phyloP scores from a whole-genome alignment of 2,113 vertebrate species.

The Barbus barbus region DNA sequence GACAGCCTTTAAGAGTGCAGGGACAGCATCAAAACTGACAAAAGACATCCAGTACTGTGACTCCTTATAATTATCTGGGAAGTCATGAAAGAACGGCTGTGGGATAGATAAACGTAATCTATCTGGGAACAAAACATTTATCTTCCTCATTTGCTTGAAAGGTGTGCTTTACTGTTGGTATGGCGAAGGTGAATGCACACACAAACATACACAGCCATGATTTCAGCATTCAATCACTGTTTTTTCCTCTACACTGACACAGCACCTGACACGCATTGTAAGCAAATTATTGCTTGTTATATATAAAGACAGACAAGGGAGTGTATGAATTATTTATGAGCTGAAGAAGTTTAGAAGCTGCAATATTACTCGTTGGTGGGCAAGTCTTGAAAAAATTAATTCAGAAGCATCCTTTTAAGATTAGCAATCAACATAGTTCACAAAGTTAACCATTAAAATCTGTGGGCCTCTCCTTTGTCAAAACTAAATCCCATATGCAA shows the following conservation, averaged over 20 bases:
- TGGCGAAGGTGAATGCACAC: slow-evolving; percentile 45
- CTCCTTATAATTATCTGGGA: slow-evolving; percentile 63
- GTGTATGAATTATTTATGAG: slow-evolving; percentile 47
- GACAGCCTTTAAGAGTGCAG: slow-evolving; percentile 38
- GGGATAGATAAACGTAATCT: slow-evolving; percentile 69
- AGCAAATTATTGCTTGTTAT: slow-evolving; percentile 52
- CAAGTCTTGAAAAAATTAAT: slow-evolving; percentile 27
- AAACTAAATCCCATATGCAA: not conserved
- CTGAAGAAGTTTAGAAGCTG: slow-evolving; percentile 33
- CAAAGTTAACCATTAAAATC: not conserved
- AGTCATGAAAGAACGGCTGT: slow-evolving; percentile 62
- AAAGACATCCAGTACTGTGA: slow-evolving; percentile 67
- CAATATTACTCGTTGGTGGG: slow-evolving; percentile 39
- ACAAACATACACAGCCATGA: slow-evolving; percentile 26
- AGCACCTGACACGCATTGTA: slow-evolving; percentile 46
- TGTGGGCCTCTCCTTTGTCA: not conserved
- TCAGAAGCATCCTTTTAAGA: slow-evolving; percentile 24
- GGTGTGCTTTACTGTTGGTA: slow-evolving; percentile 29
- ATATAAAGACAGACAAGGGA: slow-evolving; percentile 33
- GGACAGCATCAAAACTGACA: slow-evolving; percentile 62
- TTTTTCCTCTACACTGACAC: slow-evolving; percentile 14
- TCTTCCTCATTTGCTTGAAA: slow-evolving; percentile 69
- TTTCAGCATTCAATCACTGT: slow-evolving; percentile 49
- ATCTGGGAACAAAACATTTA: slow-evolving; percentile 67
- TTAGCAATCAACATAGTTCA: slow-evolving; percentile 52